Evolutionary conservation across 2,113 vertebrate genomes (phyloP), one percentile per base, ranked within the genome.

Genomic region (Pelusios castaneus): DNA sequence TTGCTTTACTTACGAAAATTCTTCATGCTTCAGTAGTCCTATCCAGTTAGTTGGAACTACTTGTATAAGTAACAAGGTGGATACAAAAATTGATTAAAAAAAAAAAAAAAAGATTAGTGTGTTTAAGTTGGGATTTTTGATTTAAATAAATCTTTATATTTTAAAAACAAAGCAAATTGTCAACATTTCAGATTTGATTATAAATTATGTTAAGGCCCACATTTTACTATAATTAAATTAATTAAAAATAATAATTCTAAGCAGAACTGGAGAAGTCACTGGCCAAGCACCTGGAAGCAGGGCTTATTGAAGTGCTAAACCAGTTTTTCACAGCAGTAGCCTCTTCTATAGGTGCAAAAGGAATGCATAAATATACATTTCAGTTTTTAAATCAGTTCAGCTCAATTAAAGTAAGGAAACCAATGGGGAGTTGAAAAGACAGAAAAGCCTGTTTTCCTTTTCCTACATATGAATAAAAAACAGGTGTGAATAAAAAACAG

Each of bases 1-100:
- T 41, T 94, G 63, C 94, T 91, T 89, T 92, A 22, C 6, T 45
- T 29, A 45, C 86, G 63, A 56, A 89, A 77, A 88, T 89, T 80
- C 78, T 86, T 77, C 73, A 94, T 80, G 85, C 92, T 91, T 45
- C 54, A 60, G 43, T 92, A 80, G 75, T 75, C 56, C 29, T 83
- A 0, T 89, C 90, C 63, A 10, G 3, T 84, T 88, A 89, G 80
- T 78, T 1, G 3, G 19, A 92, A 25, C 54, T 90, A 41, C 14
- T 34, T 91, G 31, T 70, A 21, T 70, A 38, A 70, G 63, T 38
- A 70, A 70, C n/a, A 38, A 21, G 19, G 19, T 38, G 63, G n/a
- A 34, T 19, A 67, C 19, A 63, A 67, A 63, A 67, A 67, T 19
- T 13, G 31, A 34, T 67, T 9, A 67, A 49, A 49, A 49, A 49